Percentiles rank a stretch among this genome's conserved stretches.
Conservation (phyloP, 2,888 invertebrate species). For the Drosophila putrida region DNA sequence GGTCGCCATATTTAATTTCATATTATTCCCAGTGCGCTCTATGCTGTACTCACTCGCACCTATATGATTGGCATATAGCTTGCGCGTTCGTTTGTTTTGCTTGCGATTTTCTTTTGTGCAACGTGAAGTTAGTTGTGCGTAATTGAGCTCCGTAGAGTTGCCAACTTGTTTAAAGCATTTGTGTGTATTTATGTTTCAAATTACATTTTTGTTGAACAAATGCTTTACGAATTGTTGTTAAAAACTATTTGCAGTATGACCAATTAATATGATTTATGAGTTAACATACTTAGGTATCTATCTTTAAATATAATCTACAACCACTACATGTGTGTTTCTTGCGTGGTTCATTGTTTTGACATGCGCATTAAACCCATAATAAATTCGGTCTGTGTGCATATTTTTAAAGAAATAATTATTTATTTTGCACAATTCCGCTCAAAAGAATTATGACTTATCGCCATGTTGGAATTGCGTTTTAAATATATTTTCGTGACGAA, state of each 20-base stretch:
- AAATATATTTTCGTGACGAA: constrained; percentile 22
- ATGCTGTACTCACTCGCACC: constrained; percentile 56
- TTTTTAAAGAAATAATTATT: constrained; percentile 8
- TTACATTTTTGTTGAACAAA: neutral
- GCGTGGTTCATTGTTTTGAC: constrained; percentile 55
- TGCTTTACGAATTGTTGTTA: neutral
- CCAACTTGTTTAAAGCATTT: constrained; percentile 33
- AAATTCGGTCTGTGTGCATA: constrained; percentile 5
- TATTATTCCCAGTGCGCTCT: constrained; percentile 47
- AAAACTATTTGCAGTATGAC: neutral
- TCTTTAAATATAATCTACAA: neutral
- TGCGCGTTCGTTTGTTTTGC: constrained; percentile 73
- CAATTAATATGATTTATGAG: neutral
- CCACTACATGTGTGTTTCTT: constrained; percentile 9
- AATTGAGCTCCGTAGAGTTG: constrained; percentile 56
- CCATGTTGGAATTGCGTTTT: constrained; percentile 52
- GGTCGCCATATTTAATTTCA: constrained; percentile 79
- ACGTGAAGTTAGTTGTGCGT: constrained; percentile 73
- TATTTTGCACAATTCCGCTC: neutral
- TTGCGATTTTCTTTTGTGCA: constrained; percentile 76
- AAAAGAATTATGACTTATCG: constrained; percentile 35
- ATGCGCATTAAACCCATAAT: constrained; percentile 61
- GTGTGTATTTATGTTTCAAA: constrained; percentile 5
- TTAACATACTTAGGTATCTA: neutral
- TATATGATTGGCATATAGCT: constrained; percentile 44